Base-by-base conservation (phyloP, 2,797 vertebrate genomes). In the Tarsius wallacei region DNA sequence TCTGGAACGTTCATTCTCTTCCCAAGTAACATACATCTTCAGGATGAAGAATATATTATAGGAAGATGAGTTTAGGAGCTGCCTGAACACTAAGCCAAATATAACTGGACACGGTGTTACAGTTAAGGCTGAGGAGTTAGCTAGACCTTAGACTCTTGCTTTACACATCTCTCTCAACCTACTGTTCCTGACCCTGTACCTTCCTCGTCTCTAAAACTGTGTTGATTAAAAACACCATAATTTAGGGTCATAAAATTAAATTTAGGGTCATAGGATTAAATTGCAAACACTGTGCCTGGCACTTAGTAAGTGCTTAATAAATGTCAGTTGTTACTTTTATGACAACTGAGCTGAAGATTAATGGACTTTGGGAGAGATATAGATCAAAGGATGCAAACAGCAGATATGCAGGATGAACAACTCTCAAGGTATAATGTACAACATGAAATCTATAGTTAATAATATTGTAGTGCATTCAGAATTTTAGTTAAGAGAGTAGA, bases 11-110 rank as follows among this genome's bases (percentile, higher is more conserved):
- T 66, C 9, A 28, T 66, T 24, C 31, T 82, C n/a, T 64, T 74
- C 71, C 6, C 22, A 68, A 86, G 19, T 53, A 59, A 74, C 33
- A 74, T 8, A 33, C 8, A 61, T 55, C 10, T 71, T 68, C 36
- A 68, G 33, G 74, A 77, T 51, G 49, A 53, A 31, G 28, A n/a
- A 77, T 31, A 12, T 24, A 33, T 26, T 28, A 70, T 31, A 85
- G 85, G 68, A 90, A 70, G 76, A 70, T 66, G 49, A 53, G 87
- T n/a, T 90, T 7, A 83, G 61, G 49, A 93, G 64, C 55, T 73
- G 33, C 11, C n/a, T 8, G 6, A 84, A 36, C 16, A n/a, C 84
- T 28, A 42, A 83, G 21, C 33, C 51, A 63, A 49, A 77, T 16
- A 4, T 63, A 61, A n/a, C 28, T 33, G 49, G 55, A 17, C 70